Base-by-base conservation (phyloP, 2,888 invertebrate genomes). In the Nomada fabriciana region DNA sequence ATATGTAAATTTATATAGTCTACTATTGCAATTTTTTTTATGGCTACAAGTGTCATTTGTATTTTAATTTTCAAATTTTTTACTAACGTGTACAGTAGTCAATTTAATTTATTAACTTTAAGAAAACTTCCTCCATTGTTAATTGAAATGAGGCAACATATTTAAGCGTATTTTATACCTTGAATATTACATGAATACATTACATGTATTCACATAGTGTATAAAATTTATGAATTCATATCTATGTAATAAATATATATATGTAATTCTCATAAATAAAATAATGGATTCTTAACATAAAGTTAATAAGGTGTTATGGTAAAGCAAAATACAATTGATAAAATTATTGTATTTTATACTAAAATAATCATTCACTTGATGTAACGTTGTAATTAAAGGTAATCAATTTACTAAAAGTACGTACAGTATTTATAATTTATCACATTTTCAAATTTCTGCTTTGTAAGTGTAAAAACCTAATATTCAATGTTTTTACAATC, bases 381-480 rank as follows among this genome's bases (percentile, higher is more conserved):
- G 43, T 25, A 83, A 74, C 53, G 36, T 29, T 3, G 47, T 47
- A 47, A 74, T 72, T 63, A 64, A 82, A 79, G 57, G 52, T 55
- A 69, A 69, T 76, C 18, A 60, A 71, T 71, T 64, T 70, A 18
- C 68, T 76, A 71, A 77, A 73, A 80, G 70, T 75, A 78, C 69
- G 36, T 69, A 72, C 50, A 78, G 42, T 77, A 80, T 77, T 76
- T 79, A 77, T 82, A 73, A 75, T 78, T 75, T 76, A 83, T 85
- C 80, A 83, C 73, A 84, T 74, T 78, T 75, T 72, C 9, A 67
- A 71, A 77, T 80, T 77, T 81, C 60, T 76, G 72, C 61, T 73
- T 53, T 9, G 18, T 57, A 50, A 78, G 23, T 60, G 43, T 50
- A 67, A 70, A 47, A 75, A 80, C 52, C 50, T 71, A 79, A 59